Percentiles rank a stretch among this genome's conserved stretches.
phyloP scores from a whole-genome alignment of 2,888 invertebrate genomes.

The Cenopis cana region DNA sequence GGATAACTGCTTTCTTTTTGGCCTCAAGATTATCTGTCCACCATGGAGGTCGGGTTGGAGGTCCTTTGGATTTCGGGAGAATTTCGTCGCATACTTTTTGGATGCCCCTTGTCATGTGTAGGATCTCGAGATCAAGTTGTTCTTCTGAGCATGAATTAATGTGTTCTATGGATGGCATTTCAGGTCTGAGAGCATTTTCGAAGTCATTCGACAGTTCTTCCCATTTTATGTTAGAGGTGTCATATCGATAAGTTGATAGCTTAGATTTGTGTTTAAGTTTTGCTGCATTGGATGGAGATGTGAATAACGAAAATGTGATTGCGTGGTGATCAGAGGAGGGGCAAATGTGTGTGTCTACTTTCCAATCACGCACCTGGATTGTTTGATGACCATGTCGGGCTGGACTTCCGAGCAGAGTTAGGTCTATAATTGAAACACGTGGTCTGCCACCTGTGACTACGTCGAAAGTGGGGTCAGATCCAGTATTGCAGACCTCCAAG shows the following conservation, averaged over 20 bases:
- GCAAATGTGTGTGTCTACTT: constrained; percentile 28
- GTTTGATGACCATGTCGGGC: background rate
- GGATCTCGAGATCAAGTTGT: constrained; percentile 4
- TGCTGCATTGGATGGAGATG: constrained; percentile 1
- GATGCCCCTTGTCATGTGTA: background rate
- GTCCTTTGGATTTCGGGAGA: constrained; percentile 28
- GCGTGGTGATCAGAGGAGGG: constrained; percentile 44
- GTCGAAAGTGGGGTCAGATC: constrained; percentile 41
- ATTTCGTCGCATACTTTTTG: constrained; percentile 30
- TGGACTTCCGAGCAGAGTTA: constrained; percentile 25
- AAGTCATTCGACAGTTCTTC: background rate
- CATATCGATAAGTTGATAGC: constrained; percentile 37
- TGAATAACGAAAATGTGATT: constrained; percentile 26
- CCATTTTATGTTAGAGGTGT: constrained; percentile 31
- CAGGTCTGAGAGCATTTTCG: background rate
- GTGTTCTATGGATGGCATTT: background rate
- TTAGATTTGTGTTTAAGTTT: background rate
- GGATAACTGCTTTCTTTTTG: too few species aligned
- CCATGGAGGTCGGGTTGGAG: background rate
- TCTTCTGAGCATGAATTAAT: background rate
- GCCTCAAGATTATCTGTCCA: too few species aligned
- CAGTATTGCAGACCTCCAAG: constrained; percentile 43
- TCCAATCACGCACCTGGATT: constrained; percentile 35
- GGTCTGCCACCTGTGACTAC: constrained; percentile 25
- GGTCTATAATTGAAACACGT: constrained; percentile 41